Conservation (phyloP, 2,888 invertebrate genomes). For the Priocnemis perturbator region DNA sequence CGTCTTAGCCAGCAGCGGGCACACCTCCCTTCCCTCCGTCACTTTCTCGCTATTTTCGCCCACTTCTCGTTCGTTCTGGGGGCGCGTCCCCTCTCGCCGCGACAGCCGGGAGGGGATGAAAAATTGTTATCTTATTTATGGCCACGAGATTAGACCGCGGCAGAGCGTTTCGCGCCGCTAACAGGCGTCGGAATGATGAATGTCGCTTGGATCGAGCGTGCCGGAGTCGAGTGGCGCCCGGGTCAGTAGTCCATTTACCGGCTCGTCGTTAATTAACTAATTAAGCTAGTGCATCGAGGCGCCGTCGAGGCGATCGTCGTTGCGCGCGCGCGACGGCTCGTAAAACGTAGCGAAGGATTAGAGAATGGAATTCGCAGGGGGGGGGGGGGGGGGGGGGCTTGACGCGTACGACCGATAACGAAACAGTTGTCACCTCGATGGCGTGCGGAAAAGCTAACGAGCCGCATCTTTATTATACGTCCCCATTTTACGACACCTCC, state of each 20-base stretch:
- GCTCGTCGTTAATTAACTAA: conserved; percentile 50
- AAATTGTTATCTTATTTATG: conserved; percentile 74
- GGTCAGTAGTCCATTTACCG: conserved; percentile 38
- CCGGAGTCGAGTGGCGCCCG: conserved; percentile 23
- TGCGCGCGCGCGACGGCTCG: not conserved
- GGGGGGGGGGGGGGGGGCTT: conserved; percentile 25
- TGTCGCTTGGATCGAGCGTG: conserved; percentile 56
- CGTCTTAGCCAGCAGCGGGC: not conserved
- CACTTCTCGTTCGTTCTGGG: conserved; percentile 36
- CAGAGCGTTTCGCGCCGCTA: conserved; percentile 55
- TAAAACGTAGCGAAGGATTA: conserved; percentile 27
- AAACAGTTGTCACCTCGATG: conserved; percentile 36
- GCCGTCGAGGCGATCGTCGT: not conserved
- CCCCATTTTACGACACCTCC: not conserved
- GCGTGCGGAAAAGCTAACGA: conserved; percentile 24
- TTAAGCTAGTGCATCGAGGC: conserved; percentile 44
- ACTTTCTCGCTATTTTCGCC: conserved; percentile 38
- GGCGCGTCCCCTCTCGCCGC: conserved; percentile 46
- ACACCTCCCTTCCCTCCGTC: conserved; percentile 10
- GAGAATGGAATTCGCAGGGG: conserved; percentile 13
- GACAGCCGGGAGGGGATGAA: conserved; percentile 58
- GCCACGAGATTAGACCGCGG: conserved; percentile 63
- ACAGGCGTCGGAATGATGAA: conserved; percentile 64
- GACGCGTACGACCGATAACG: conserved; percentile 27
- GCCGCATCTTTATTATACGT: conserved; percentile 18